These are phyloP conservation scores for Miichthys miiuy DNA, from an alignment of 2,797 vertebrate genomes.

Conservation along the genomic window DNA sequence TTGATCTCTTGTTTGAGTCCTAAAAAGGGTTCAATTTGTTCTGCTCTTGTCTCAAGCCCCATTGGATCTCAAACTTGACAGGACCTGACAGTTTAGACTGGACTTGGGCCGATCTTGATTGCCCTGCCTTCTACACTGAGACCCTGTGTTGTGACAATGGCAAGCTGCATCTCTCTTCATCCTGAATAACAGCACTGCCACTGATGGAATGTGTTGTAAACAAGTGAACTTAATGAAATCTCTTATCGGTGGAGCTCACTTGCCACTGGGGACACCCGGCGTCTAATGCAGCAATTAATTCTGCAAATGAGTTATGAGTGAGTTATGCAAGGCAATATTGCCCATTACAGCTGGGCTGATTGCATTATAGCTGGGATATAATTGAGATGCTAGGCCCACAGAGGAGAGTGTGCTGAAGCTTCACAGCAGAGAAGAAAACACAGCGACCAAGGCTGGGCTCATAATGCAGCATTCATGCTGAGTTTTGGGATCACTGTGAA, in stretches of 20 bases:
- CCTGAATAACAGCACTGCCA: slow-evolving; percentile 34
- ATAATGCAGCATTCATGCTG: slow-evolving; percentile 19
- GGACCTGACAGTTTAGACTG: neutral
- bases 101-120: neutral
- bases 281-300: slow-evolving; percentile 75
- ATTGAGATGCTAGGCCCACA: slow-evolving; percentile 60
- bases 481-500: slow-evolving; percentile 10
- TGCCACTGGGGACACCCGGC: slow-evolving; percentile 59
- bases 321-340: slow-evolving; percentile 65
- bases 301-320: slow-evolving; percentile 74
- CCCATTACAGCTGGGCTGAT: slow-evolving; percentile 66
- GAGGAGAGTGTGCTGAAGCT: slow-evolving; percentile 33
- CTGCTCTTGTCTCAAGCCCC: neutral
- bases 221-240: slow-evolving; percentile 75
- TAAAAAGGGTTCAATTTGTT: neutral
- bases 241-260: slow-evolving; percentile 60
- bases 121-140: neutral
- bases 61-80: neutral
- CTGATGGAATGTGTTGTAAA: slow-evolving; percentile 69
- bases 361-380: slow-evolving; percentile 65
- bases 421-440: slow-evolving; percentile 16
- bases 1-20: neutral
- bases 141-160: slow-evolving; percentile 17
- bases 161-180: slow-evolving; percentile 30
- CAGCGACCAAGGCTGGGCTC: neutral